Evolutionary conservation across 1,140 invertebrate genomes (phyloP).

Genomic region (Cardiocondyla obscurior): DNA sequence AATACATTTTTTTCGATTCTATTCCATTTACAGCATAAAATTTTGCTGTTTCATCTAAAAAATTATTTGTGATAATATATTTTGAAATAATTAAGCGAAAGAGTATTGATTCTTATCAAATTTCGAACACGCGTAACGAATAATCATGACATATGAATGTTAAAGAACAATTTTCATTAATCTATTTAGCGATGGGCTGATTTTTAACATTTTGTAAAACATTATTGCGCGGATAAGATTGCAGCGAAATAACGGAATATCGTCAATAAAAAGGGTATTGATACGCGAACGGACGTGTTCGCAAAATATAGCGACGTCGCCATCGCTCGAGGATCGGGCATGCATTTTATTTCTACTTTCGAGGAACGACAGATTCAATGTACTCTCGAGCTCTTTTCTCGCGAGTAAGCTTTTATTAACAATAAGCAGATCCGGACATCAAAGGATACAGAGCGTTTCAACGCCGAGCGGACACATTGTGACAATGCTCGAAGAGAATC

Average conservation of each 20-base stretch:
- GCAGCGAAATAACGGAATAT: constrained; percentile 16
- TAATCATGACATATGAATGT: background rate
- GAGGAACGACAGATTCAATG: constrained; percentile 24
- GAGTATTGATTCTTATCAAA: background rate
- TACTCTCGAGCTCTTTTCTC: background rate
- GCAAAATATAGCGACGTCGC: constrained; percentile 18
- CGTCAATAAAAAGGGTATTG: background rate
- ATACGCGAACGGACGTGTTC: constrained; percentile 17
- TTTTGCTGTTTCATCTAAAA: background rate
- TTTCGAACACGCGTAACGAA: background rate
- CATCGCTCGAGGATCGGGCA: background rate
- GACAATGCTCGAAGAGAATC: constrained; percentile 66
- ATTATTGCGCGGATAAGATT: background rate
- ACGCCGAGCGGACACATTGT: constrained; percentile 1
- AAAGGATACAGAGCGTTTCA: constrained; percentile 47
- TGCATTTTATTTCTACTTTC: background rate
- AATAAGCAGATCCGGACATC: constrained; percentile 49
- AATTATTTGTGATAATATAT: constrained; percentile 5
- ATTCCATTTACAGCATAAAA: background rate
- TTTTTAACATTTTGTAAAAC: background rate
- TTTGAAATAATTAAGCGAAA: background rate
- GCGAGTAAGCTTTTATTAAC: constrained; percentile 40
- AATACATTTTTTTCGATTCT: constrained; percentile 27
- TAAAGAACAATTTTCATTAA: background rate
- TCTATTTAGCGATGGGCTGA: background rate